phyloP scores from a whole-genome alignment of 2,113 vertebrate species.

The Cephalopterus ornatus region DNA sequence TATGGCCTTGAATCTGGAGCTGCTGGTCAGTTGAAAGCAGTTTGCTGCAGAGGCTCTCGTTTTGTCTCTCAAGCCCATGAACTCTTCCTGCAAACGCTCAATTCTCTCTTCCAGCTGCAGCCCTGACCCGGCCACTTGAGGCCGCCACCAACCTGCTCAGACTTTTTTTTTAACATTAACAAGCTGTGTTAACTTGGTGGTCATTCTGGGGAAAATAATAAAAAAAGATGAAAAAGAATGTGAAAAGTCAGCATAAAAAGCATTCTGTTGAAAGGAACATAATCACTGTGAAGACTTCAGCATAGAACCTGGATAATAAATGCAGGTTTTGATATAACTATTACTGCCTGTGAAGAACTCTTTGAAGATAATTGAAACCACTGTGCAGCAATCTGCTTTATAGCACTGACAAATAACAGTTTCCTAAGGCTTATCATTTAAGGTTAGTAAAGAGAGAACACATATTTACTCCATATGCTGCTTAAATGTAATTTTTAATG shows the following conservation, averaged over 20 bases:
- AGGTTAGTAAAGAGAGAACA: slow-evolving; percentile 86
- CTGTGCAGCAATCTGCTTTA: slow-evolving; percentile 99
- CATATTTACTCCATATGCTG: slow-evolving; percentile 97
- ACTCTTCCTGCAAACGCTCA: slow-evolving; percentile 85
- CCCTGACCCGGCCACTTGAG: slow-evolving; percentile 75
- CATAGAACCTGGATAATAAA: slow-evolving; percentile 93
- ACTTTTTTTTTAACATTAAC: slow-evolving; percentile 86
- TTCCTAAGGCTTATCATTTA: slow-evolving; percentile 96
- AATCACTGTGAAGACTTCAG: slow-evolving; percentile 88
- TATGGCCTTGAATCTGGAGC: slow-evolving; percentile 71
- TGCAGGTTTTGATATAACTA: slow-evolving; percentile 98
- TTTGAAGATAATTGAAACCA: slow-evolving; percentile 99
- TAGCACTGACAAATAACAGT: slow-evolving; percentile 99
- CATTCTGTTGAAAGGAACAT: slow-evolving; percentile 85
- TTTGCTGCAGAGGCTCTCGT: slow-evolving; percentile 80
- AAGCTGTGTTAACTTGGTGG: slow-evolving; percentile 89
- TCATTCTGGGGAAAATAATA: slow-evolving; percentile 81
- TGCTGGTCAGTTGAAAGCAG: slow-evolving; percentile 85
- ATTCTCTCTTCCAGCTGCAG: slow-evolving; percentile 88
- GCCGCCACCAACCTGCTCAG: slow-evolving; percentile 77
- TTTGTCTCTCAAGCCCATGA: slow-evolving; percentile 80
- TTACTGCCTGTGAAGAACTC: slow-evolving; percentile 91
- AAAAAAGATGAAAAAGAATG: slow-evolving; percentile 83
- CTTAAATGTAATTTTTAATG: slow-evolving; percentile 83
- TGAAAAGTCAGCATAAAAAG: slow-evolving; percentile 88